Evolutionary conservation across 2,113 vertebrate genomes (phyloP), one percentile per base, ranked within the genome.

Genomic region (Dolichallabes microphthalmus): DNA sequence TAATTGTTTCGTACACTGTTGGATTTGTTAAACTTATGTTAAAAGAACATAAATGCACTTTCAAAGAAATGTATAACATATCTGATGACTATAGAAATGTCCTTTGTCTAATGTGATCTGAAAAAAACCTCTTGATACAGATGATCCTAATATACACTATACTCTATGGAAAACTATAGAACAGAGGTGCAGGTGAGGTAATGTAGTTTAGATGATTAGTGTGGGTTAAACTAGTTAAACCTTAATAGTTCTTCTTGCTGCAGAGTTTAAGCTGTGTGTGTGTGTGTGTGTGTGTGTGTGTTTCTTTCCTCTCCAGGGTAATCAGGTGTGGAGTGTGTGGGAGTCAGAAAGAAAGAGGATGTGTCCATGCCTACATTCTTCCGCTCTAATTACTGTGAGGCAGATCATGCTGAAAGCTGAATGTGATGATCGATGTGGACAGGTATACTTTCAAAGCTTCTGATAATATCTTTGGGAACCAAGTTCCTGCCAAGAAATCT

Each of bases 361-460:
- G n/a, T 82, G 60, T 82, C 69, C 90, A 87, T 90, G 93, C 92
- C 92, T 90, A 91, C 88, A 90, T 91, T 92, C 93, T 92, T 88
- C 90, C 88, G 91, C 93, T 94, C 92, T 93, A 93, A 93, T 93
- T 93, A 93, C 92, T 90, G 91, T 87, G 79, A 90, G 89, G 90
- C 90, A 90, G 89, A 90, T 94, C 91, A 90, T 89, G 79, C 90
- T 91, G 92, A 93, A 89, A 91, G 78, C 83, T 89, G 52, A 88
- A 87, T 71, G 89, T 66, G 88, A 90, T 93, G 92, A 95, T 93
- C 93, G 91, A 92, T 91, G 91, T 92, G 81, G 93, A 94, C 93
- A 93, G 92, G 92, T 93, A 45, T 45, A 93, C 90, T 92, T 93
- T 94, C 92, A 93, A 93, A 90, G 92, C 92, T 88, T 84, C 84